Evolutionary conservation across 2,113 vertebrate species (phyloP).

Genomic region (Albula goreensis): DNA sequence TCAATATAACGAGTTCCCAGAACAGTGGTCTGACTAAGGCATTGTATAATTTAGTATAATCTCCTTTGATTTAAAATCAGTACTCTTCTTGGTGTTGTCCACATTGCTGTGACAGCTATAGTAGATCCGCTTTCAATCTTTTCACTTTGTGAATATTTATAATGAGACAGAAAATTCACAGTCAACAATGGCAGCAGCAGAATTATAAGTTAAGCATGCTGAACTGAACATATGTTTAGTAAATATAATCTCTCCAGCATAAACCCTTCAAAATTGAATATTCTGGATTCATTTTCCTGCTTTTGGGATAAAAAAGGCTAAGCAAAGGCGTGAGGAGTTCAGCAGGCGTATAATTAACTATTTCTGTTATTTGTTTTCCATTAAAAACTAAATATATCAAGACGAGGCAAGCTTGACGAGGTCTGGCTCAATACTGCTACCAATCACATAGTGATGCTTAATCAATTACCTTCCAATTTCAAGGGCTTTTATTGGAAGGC

Average conservation of each 20-base stretch:
- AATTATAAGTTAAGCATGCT: neutral
- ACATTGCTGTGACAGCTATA: no score
- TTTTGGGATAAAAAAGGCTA: no score
- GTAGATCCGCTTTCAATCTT: neutral
- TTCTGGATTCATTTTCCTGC: neutral
- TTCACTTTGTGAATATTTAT: neutral
- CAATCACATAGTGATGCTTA: neutral
- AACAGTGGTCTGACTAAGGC: no score
- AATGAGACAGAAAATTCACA: neutral
- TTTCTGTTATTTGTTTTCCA: neutral
- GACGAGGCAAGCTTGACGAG: neutral
- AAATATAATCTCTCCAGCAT: neutral
- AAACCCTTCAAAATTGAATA: neutral
- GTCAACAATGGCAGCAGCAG: neutral
- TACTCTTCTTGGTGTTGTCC: no score
- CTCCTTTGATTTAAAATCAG: no score
- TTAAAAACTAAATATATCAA: neutral
- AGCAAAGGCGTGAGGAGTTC: neutral
- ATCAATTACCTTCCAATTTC: slow-evolving; percentile 4
- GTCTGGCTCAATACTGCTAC: neutral
- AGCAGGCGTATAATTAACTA: neutral
- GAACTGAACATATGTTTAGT: neutral
- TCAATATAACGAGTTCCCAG: no score
- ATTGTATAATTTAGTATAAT: no score
- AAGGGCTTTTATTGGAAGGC: neutral